phyloP scores from a whole-genome alignment of 2,797 vertebrate genomes.

The Pitangus sulphuratus region DNA sequence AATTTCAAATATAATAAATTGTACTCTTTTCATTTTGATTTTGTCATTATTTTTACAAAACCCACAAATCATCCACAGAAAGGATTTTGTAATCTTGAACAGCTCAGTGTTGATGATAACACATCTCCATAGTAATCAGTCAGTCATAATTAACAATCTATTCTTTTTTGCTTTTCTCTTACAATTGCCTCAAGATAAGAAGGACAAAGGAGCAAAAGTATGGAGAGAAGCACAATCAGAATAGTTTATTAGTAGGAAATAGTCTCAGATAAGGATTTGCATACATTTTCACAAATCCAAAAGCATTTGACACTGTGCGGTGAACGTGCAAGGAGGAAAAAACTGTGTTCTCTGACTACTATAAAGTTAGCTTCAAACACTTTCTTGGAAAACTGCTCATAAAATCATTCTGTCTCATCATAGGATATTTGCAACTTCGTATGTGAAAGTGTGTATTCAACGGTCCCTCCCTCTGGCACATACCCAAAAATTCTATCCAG shows the following conservation, averaged over 20 bases:
- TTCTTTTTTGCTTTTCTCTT: not conserved
- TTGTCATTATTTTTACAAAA: not conserved
- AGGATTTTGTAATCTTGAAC: not conserved
- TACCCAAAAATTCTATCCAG: constrained; percentile 34
- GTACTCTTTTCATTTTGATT: not conserved
- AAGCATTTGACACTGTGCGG: not conserved
- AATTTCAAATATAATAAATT: not conserved
- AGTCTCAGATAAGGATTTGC: not conserved
- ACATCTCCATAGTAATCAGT: constrained; percentile 12
- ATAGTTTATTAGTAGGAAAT: not conserved
- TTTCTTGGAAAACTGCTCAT: not conserved
- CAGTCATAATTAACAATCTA: not conserved
- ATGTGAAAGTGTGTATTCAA: constrained; percentile 30
- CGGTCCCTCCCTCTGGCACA: constrained; percentile 30
- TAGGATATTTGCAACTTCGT: constrained; percentile 13
- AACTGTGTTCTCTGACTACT: not conserved
- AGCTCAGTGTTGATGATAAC: not conserved
- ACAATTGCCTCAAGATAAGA: not conserved
- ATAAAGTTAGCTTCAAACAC: not conserved
- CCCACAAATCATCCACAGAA: not conserved
- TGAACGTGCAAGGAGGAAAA: not conserved
- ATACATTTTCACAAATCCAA: not conserved
- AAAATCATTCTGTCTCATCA: not conserved
- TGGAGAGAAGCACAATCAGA: not conserved
- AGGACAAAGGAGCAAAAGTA: not conserved